Evolutionary conservation across 2,797 vertebrate genomes (phyloP).

Genomic region (Erithacus rubecula): DNA sequence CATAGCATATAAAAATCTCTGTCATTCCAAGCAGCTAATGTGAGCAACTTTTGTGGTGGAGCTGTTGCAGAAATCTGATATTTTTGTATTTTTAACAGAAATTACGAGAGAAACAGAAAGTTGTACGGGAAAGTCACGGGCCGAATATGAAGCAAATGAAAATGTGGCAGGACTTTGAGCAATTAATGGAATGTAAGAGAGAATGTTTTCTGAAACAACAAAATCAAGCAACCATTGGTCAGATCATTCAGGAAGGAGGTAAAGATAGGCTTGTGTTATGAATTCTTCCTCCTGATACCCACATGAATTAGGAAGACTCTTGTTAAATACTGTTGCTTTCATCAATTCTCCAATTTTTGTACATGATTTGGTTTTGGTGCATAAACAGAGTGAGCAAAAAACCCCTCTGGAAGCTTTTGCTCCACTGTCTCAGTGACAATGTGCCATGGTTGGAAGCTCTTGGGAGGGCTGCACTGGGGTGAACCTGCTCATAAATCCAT

Average conservation of each 20-base stretch:
- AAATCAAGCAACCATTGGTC: slow-evolving; percentile 84
- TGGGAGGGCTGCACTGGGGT: background rate
- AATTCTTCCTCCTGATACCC: slow-evolving; percentile 22
- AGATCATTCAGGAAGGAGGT: slow-evolving; percentile 92
- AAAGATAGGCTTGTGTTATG: slow-evolving; percentile 91
- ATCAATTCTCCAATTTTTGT: background rate
- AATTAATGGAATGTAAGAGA: slow-evolving; percentile 91
- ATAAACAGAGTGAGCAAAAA: background rate
- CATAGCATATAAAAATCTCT: background rate
- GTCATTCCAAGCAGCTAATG: background rate
- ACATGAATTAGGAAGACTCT: background rate
- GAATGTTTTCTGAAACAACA: slow-evolving; percentile 90
- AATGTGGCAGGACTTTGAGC: slow-evolving; percentile 94
- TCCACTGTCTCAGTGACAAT: background rate
- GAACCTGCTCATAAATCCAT: background rate
- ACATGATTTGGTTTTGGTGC: background rate
- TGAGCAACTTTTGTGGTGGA: background rate
- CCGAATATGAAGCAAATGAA: slow-evolving; percentile 95
- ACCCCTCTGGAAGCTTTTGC: background rate
- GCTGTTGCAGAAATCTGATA: background rate
- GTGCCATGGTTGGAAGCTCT: background rate
- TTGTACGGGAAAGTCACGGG: slow-evolving; percentile 87
- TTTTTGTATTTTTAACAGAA: slow-evolving; percentile 77
- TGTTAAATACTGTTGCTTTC: background rate
- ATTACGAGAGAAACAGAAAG: slow-evolving; percentile 92